A percentile compares a stretch with the other conserved stretches of the same genome.
Evolutionary conservation across 2,888 invertebrate genomes (phyloP).

Genomic region (Brachyptera risi): DNA sequence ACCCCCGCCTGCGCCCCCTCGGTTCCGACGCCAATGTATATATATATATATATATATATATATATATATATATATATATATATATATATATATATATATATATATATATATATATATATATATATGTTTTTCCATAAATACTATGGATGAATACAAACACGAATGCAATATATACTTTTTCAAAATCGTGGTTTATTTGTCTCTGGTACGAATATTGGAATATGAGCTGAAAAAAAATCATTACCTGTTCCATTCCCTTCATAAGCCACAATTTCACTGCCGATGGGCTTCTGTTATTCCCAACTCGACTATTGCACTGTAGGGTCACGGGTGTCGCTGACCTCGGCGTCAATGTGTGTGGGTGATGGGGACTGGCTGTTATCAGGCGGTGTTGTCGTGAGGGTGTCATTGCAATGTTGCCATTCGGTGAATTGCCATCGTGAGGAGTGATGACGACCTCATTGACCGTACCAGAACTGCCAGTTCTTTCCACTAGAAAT

Average conservation of each 20-base stretch:
- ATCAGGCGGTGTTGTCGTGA: conserved; percentile 41
- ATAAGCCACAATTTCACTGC: conserved; percentile 44
- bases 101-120: no score
- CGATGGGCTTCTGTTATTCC: conserved; percentile 34
- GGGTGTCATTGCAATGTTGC: conserved; percentile 6
- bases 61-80: no score
- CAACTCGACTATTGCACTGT: neutral
- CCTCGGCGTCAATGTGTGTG: neutral
- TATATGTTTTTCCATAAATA: no score
- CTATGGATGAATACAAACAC: no score
- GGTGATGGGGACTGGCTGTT: conserved; percentile 6
- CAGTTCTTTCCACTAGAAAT: conserved; percentile 46
- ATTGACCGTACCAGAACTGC: conserved; percentile 39
- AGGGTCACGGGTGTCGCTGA: neutral
- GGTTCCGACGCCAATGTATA: no score
- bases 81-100: no score
- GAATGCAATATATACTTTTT: no score
- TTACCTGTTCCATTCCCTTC: conserved; percentile 42
- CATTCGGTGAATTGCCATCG: conserved; percentile 29
- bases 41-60: no score
- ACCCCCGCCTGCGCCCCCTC: no score
- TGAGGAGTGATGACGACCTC: conserved; percentile 36
- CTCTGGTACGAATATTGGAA: no score
- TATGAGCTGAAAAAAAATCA: no score
- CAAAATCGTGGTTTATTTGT: no score